Conservation (phyloP, 2,888 invertebrate species). For the Hermodice carunculata region DNA sequence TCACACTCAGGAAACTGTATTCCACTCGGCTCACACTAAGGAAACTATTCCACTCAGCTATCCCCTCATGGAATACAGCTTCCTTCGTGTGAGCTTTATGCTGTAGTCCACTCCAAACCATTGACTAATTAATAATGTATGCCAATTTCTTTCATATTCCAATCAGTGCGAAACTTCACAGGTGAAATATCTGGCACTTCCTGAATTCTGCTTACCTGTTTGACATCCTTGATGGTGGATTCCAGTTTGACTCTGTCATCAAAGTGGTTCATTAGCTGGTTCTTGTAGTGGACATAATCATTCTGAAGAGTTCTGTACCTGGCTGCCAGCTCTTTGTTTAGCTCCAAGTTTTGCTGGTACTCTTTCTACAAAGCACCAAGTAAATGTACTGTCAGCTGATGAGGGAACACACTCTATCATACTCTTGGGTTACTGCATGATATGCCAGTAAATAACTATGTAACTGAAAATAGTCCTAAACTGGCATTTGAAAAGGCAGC, state of each 20-base stretch:
- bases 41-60: neutral
- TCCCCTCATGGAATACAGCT: no score
- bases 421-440: no score
- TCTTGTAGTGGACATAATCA: conserved; percentile 53
- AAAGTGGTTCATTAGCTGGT: conserved; percentile 56
- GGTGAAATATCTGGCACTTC: no score
- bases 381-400: neutral
- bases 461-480: no score
- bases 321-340: conserved; percentile 58
- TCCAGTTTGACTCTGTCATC: conserved; percentile 61
- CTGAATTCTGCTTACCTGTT: conserved; percentile 64
- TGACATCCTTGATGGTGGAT: conserved; percentile 58
- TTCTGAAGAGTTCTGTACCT: conserved; percentile 61
- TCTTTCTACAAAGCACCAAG: conserved; percentile 43
- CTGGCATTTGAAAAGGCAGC: no score
- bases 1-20: no score
- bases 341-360: conserved; percentile 36
- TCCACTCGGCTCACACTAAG: neutral
- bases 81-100: no score
- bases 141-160: no score
- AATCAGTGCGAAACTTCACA: no score
- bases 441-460: no score
- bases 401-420: neutral
- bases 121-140: no score
- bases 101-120: no score